phyloP scores from a whole-genome alignment of 1,140 invertebrate species.

The Himalopsyche phryganea region DNA sequence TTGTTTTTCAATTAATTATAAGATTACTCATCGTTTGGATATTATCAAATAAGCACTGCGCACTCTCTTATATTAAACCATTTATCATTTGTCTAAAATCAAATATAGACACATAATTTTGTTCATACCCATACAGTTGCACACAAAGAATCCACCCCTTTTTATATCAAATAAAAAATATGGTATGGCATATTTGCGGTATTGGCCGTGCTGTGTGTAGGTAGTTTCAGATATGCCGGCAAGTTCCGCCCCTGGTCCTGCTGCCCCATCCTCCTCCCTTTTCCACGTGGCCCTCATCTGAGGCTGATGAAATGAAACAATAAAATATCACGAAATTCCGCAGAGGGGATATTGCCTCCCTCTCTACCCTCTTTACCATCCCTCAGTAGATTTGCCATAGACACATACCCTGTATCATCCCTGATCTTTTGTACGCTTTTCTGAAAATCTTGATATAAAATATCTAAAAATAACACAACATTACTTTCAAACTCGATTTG shows the following conservation, averaged over 20 bases:
- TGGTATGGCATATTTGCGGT: too few relatives aligned
- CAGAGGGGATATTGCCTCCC: conserved; percentile 5
- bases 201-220: too few relatives aligned
- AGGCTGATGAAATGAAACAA: conserved; percentile 32
- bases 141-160: too few relatives aligned
- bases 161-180: too few relatives aligned
- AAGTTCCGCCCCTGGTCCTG: not conserved
- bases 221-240: not conserved
- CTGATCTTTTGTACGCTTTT: not conserved
- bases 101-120: too few relatives aligned
- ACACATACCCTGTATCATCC: not conserved
- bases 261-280: not conserved
- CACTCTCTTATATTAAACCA: too few relatives aligned
- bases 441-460: not conserved
- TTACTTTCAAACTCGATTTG: too few relatives aligned
- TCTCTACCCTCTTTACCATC: not conserved
- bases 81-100: too few relatives aligned
- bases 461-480: not conserved
- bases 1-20: too few relatives aligned
- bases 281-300: conserved; percentile 8
- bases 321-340: conserved; percentile 33
- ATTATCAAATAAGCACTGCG: too few relatives aligned
- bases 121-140: not conserved
- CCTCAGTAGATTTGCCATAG: not conserved
- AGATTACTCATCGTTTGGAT: too few relatives aligned